Evolutionary conservation across 2,888 invertebrate species (phyloP).

Genomic region (Merodon equestris): DNA sequence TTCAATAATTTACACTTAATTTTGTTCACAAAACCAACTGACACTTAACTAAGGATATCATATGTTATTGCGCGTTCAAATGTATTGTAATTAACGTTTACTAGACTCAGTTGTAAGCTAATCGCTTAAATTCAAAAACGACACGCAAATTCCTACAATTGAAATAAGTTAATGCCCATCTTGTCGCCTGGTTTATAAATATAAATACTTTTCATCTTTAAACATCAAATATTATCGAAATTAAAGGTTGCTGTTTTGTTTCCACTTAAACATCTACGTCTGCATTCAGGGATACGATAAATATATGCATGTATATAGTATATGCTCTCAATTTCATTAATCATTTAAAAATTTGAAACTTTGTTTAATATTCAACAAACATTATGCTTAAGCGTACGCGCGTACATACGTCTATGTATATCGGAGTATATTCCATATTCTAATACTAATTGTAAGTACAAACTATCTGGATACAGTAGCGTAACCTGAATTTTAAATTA

Average conservation of each 20-base stretch:
- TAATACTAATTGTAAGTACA: slow-evolving; percentile 18
- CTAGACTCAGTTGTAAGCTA: slow-evolving; percentile 22
- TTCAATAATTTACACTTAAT: background rate
- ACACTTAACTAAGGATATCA: no score
- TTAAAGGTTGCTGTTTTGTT: slow-evolving; percentile 16
- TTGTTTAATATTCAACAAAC: slow-evolving; percentile 52
- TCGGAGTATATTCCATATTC: background rate
- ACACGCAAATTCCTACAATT: no score
- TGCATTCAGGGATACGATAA: slow-evolving; percentile 4
- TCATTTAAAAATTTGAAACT: slow-evolving; percentile 28
- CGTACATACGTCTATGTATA: slow-evolving; percentile 26
- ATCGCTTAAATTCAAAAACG: slow-evolving; percentile 3
- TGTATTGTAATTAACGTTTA: slow-evolving; percentile 17
- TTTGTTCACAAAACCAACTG: background rate
- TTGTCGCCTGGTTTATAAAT: background rate
- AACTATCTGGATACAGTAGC: slow-evolving; percentile 19
- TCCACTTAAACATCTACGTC: slow-evolving; percentile 38
- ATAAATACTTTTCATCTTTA: background rate
- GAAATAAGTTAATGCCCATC: no score
- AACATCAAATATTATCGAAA: slow-evolving; percentile 2
- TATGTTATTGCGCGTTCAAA: no score
- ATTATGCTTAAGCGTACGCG: slow-evolving; percentile 8
- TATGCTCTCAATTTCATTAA: slow-evolving; percentile 1
- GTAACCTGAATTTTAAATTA: slow-evolving; percentile 50
- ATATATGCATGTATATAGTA: background rate